Conservation (phyloP, 2,888 invertebrate species). For the Leptothorax acervorum region DNA sequence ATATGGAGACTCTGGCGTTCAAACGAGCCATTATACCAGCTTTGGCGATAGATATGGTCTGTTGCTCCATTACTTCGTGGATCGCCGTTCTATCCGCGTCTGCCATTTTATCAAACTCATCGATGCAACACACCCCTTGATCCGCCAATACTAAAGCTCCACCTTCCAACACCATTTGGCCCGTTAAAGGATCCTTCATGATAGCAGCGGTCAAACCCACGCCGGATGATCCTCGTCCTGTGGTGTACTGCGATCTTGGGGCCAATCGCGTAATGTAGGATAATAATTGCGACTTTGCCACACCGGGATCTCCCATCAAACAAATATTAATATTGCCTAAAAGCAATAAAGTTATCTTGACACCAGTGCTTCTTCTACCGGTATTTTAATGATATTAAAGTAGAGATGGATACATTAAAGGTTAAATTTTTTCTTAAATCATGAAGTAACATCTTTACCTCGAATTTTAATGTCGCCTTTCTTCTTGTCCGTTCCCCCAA, state of each 20-base stretch:
- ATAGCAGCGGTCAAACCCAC: conserved; percentile 99
- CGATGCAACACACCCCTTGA: conserved; percentile 99
- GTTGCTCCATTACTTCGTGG: conserved; percentile 99
- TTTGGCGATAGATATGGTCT: conserved; percentile 99
- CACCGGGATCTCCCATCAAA: conserved; percentile 99
- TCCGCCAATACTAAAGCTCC: conserved; percentile 98
- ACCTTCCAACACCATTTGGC: conserved; percentile 98
- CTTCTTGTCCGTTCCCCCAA: conserved; percentile 95
- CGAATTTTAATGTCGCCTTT: conserved; percentile 99
- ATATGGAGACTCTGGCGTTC: conserved; percentile 98
- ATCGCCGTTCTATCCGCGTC: conserved; percentile 97
- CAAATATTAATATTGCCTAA: conserved; percentile 97
- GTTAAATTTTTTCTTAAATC: not conserved
- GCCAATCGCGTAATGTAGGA: conserved; percentile 97
- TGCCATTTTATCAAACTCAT: conserved; percentile 99
- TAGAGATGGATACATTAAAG: not conserved
- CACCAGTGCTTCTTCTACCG: not conserved
- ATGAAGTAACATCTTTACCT: conserved; percentile 81
- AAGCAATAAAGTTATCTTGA: conserved; percentile 26
- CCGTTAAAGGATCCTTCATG: conserved; percentile 98
- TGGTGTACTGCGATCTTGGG: conserved; percentile 97
- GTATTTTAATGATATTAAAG: not conserved
- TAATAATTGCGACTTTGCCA: conserved; percentile 99
- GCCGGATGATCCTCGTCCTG: conserved; percentile 98
- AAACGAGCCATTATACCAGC: conserved; percentile 99